Base-by-base conservation (phyloP, 2,888 invertebrate species). In the Napeogenes sylphis region DNA sequence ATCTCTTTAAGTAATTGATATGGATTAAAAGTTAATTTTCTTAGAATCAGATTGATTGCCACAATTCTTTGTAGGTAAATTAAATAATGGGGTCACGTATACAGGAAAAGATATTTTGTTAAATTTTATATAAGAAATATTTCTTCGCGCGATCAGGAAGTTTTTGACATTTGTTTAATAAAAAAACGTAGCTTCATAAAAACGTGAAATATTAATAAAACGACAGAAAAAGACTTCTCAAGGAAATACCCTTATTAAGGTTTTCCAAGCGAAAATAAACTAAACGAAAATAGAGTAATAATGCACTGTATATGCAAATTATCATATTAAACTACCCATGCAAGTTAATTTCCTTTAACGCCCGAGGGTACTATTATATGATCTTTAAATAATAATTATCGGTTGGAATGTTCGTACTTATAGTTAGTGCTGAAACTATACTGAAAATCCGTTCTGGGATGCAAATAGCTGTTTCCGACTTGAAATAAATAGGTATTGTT, bases 1-100 rank as follows among this genome's bases (percentile, higher is more conserved):
- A 85, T 84, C 84, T 81, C 61, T 75, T 71, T 77, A 71, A 78
- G 76, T 83, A 82, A 85, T 84, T 84, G 82, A 80, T 78, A 77
- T 77, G 77, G 78, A 82, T 82, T 79, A 75, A 69, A 70, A 65
- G 68, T 68, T 73, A 72, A 73, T 76, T 73, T 74, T 70, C 59
- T 63, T 51, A 59, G 63, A 70, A 65, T 65, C 73, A 74, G 75
- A 78, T 65, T 69, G 71, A 80, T 77, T 68, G 64, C 13, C 47
- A 45, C 30, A 45, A 60, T 38, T 61, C 30, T 33, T 55, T 46
- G 35, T 33, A 42, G 56, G 45, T 56, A 45, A 47, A 56, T 35
- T n/a, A 21, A 59, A 53, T 38, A 59, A 42, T 35, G 33, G 45
- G 42, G 32, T 38, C 51, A 42, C 38, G 35, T 53, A 42, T n/a